Conservation (phyloP, 2,888 invertebrate genomes). For the Drosophila macrospina region DNA sequence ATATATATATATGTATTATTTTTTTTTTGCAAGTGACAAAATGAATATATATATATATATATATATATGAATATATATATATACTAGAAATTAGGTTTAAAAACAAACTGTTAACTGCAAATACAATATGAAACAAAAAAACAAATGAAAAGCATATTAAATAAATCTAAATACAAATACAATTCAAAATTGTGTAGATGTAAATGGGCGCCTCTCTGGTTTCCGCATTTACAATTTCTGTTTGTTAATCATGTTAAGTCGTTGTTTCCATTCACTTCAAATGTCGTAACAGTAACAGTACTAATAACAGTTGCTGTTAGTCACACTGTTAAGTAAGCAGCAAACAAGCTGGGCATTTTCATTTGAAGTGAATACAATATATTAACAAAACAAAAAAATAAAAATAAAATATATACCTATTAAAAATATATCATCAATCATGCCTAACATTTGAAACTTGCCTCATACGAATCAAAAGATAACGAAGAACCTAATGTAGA, state of each 20-base stretch:
- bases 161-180: conserved; percentile 58
- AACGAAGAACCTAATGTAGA: conserved; percentile 2
- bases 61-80: conserved; percentile 44
- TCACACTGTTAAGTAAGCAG: conserved; percentile 14
- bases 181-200: conserved; percentile 39
- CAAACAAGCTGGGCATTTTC: conserved; percentile 5
- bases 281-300: conserved; percentile 5
- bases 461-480: conserved; percentile 16
- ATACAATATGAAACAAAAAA: conserved; percentile 21
- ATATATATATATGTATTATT: conserved; percentile 25
- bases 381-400: conserved; percentile 1
- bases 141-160: conserved; percentile 40
- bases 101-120: conserved; percentile 55
- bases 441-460: conserved; percentile 19
- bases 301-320: not conserved
- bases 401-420: not conserved
- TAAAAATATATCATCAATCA: conserved; percentile 11
- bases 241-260: conserved; percentile 23
- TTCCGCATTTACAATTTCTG: conserved; percentile 59
- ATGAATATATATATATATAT: conserved; percentile 46
- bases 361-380: conserved; percentile 21
- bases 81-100: conserved; percentile 48
- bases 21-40: conserved; percentile 49
- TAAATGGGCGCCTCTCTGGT: conserved; percentile 40
- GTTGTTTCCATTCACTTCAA: conserved; percentile 20